phyloP scores from a whole-genome alignment of 1,140 invertebrate species.

The Zaprionus davidi region DNA sequence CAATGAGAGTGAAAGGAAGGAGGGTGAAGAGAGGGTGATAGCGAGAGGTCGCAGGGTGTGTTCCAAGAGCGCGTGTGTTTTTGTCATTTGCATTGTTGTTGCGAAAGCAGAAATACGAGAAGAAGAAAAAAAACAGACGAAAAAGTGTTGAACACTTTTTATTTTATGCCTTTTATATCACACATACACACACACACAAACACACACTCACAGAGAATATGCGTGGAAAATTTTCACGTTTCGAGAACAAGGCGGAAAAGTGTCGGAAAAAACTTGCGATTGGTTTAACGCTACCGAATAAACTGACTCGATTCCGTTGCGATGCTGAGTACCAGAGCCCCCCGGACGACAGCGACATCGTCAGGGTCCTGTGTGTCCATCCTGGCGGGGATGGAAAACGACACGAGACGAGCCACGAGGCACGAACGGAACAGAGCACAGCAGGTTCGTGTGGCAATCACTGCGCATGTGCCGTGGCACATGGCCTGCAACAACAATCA shows the following conservation, averaged over 20 bases:
- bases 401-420: background rate
- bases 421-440: background rate
- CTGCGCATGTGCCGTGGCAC: conserved; percentile 41
- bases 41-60: background rate
- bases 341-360: background rate
- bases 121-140: conserved; percentile 5
- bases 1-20: background rate
- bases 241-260: conserved; percentile 36
- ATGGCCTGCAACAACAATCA: conserved; percentile 33
- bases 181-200: conserved; percentile 14
- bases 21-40: background rate
- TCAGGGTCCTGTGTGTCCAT: conserved; percentile 1
- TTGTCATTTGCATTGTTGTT: conserved; percentile 1
- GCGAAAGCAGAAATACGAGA: background rate
- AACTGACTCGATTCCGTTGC: conserved; percentile 34
- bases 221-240: conserved; percentile 52
- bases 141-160: conserved; percentile 13
- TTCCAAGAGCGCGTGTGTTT: conserved; percentile 7
- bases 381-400: conserved; percentile 15
- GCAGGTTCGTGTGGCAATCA: conserved; percentile 13
- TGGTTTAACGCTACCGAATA: conserved; percentile 47
- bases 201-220: conserved; percentile 18
- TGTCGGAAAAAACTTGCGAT: conserved; percentile 47
- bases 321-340: conserved; percentile 40
- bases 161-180: conserved; percentile 23